phyloP scores from a whole-genome alignment of 2,888 invertebrate genomes.

The Chelonus formosanus region DNA sequence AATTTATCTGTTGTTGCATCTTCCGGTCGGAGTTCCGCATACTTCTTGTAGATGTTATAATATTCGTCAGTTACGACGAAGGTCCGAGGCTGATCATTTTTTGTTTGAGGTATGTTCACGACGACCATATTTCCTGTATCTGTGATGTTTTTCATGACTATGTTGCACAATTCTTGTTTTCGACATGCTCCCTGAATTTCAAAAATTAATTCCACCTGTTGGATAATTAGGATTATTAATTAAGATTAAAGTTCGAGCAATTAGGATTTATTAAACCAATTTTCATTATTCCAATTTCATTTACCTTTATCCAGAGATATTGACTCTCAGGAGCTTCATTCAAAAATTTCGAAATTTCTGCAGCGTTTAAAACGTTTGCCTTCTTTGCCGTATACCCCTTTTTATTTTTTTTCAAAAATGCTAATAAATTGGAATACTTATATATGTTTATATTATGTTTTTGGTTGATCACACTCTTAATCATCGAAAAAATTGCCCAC shows the following conservation, averaged over 20 bases:
- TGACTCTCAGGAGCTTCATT: conserved; percentile 44
- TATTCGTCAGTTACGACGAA: conserved; percentile 37
- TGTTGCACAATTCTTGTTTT: conserved; percentile 11
- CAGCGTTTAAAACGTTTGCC: conserved; percentile 18
- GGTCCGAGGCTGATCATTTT: conserved; percentile 25
- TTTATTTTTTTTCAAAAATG: conserved; percentile 46
- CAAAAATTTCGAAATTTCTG: conserved; percentile 47
- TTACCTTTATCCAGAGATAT: conserved; percentile 45
- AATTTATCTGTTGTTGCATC: conserved; percentile 29
- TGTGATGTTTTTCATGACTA: conserved; percentile 15
- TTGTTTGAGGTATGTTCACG: conserved; percentile 18
- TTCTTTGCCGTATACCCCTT: conserved; percentile 34
- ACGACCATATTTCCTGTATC: conserved; percentile 12
- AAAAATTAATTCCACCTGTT: conserved; percentile 25
- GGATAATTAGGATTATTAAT: conserved; percentile 12
- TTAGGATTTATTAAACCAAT: conserved; percentile 31
- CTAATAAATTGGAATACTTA: conserved; percentile 38
- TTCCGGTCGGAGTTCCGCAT: conserved; percentile 31
- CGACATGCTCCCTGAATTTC: conserved; percentile 30
- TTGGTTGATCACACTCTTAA: conserved; percentile 41
- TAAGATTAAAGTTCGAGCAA: conserved; percentile 32
- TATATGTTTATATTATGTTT: conserved; percentile 41
- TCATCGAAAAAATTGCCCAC: conserved; percentile 46
- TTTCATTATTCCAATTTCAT: conserved; percentile 4
- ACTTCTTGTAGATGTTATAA: conserved; percentile 35